Evolutionary conservation across 2,113 vertebrate genomes (phyloP).

Genomic region (Tachysurus fulvidraco): DNA sequence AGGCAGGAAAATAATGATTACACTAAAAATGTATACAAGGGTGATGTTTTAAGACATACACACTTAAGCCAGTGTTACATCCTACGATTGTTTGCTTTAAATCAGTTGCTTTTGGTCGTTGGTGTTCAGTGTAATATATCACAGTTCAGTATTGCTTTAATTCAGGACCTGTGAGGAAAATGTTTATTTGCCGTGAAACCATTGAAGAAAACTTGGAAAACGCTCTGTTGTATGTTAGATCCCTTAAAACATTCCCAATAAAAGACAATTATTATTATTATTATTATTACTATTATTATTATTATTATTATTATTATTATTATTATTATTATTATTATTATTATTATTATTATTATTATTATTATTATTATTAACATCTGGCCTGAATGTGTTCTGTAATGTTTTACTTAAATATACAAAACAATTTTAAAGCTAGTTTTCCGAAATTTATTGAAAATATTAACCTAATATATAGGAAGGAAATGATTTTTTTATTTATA

Average conservation of each 20-base stretch:
- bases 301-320: neutral
- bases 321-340: neutral
- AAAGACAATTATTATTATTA: neutral
- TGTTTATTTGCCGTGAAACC: neutral
- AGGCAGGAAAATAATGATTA: slow-evolving; percentile 22
- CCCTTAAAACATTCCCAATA: neutral
- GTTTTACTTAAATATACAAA: neutral
- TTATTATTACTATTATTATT: slow-evolving; percentile 1
- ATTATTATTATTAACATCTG: neutral
- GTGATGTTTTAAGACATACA: too few relatives aligned
- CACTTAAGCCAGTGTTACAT: neutral
- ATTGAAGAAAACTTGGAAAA: neutral
- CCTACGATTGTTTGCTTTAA: neutral
- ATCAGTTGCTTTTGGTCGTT: neutral
- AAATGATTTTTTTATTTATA: neutral
- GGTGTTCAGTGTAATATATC: neutral
- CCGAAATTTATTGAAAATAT: neutral
- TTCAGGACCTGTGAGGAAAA: neutral
- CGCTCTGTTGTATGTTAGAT: neutral
- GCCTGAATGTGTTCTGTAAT: neutral
- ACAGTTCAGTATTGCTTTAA: neutral
- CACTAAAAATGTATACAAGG: neutral
- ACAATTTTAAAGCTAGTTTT: neutral
- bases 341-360: neutral
- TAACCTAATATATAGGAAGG: too few relatives aligned